Conservation (phyloP, 2,797 vertebrate species). For the Onychomys leucogaster region DNA sequence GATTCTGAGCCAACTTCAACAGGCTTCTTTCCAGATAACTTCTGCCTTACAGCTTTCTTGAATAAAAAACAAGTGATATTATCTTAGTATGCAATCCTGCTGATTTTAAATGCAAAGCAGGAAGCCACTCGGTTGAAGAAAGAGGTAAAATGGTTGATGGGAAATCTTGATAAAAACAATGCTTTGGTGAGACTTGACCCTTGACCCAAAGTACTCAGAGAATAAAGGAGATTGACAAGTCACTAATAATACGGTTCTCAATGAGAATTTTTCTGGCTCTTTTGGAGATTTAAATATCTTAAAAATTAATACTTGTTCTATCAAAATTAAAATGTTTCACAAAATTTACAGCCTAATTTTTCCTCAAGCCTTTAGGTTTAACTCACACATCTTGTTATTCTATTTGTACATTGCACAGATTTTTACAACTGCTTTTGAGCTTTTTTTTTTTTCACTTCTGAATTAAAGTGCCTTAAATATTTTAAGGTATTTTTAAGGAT, state of each 20-base stretch:
- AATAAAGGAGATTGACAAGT: not conserved
- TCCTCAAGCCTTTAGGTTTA: not conserved
- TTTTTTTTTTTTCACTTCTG: not conserved
- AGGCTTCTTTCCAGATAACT: not conserved
- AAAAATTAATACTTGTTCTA: slow-evolving; percentile 30
- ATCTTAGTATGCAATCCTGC: not conserved
- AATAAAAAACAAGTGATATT: slow-evolving; percentile 5
- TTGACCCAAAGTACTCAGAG: not conserved
- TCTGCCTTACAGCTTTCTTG: not conserved
- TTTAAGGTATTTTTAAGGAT: slow-evolving; percentile 53
- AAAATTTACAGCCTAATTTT: slow-evolving; percentile 45
- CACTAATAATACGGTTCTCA: not conserved
- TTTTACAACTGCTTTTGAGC: slow-evolving; percentile 13
- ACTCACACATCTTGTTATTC: not conserved
- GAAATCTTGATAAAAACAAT: slow-evolving; percentile 45
- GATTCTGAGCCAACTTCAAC: not conserved
- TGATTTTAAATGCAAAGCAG: not conserved
- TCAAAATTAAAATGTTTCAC: slow-evolving; percentile 44
- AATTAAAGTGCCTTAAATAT: slow-evolving; percentile 41
- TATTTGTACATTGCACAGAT: not conserved
- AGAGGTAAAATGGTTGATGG: not conserved
- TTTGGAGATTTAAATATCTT: not conserved
- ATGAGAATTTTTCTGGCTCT: not conserved
- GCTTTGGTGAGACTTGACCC: slow-evolving; percentile 44
- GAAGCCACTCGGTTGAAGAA: not conserved